A percentile compares a stretch with the other conserved stretches of the same genome.
phyloP scores from a whole-genome alignment of 2,888 invertebrate species.

The Atethmia centrago region DNA sequence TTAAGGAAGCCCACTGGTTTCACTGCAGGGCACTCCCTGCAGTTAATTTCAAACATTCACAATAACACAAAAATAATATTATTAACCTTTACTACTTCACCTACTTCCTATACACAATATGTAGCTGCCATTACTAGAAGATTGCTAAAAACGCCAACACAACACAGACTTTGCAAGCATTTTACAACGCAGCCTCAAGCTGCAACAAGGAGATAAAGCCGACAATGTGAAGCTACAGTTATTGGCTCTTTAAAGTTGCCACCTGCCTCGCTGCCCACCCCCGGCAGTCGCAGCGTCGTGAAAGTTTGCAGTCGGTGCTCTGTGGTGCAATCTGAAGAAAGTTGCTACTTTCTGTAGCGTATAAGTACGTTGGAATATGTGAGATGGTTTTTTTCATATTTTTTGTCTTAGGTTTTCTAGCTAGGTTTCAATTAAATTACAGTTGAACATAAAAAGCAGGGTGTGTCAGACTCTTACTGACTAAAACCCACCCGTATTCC shows the following conservation, averaged over 20 bases:
- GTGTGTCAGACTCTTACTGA: too few species aligned
- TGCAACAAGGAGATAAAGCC: slow-evolving; percentile 16
- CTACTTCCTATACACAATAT: not conserved
- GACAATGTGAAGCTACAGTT: slow-evolving; percentile 39
- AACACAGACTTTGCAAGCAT: slow-evolving; percentile 26
- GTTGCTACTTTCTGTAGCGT: slow-evolving; percentile 16
- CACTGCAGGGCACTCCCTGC: too few species aligned
- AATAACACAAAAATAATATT: too few species aligned
- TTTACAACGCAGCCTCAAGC: slow-evolving; percentile 14
- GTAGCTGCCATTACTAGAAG: not conserved
- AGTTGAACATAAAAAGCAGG: not conserved
- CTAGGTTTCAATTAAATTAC: not conserved
- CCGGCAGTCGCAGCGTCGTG: slow-evolving; percentile 19
- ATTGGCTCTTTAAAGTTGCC: slow-evolving; percentile 39
- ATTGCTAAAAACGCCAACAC: slow-evolving; percentile 1
- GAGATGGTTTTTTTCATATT: not conserved
- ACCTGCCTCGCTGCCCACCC: slow-evolving; percentile 36
- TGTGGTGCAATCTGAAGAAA: slow-evolving; percentile 38
- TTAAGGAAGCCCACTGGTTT: too few species aligned
- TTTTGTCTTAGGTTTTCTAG: not conserved
- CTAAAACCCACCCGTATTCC: too few species aligned
- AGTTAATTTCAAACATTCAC: not conserved
- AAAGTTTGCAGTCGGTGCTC: slow-evolving; percentile 41
- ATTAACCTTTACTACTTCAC: too few species aligned
- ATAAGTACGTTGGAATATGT: slow-evolving; percentile 4